Evolutionary conservation across 1,140 invertebrate genomes (phyloP).

Genomic region (Chironomus tepperi): DNA sequence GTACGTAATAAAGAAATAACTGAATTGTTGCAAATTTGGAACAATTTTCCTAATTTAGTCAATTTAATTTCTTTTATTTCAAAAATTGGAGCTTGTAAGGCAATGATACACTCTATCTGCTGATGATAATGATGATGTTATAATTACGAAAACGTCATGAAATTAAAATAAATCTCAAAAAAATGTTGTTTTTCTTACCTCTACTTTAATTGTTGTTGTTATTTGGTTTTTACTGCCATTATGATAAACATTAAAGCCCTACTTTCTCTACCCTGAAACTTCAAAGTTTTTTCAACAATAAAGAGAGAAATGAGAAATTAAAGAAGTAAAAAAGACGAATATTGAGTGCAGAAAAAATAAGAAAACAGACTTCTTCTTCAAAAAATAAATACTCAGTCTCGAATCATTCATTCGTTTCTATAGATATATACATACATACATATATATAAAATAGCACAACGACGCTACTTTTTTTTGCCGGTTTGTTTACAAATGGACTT

Average conservation of each 20-base stretch:
- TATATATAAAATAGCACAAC: not conserved
- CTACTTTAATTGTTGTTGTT: too few species aligned
- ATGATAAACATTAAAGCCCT: slow-evolving; percentile 8
- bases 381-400: not conserved
- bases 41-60: too few species aligned
- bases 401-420: not conserved
- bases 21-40: too few species aligned
- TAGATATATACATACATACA: not conserved
- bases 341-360: slow-evolving; percentile 14
- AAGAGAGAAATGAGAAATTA: not conserved
- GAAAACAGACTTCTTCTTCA: slow-evolving; percentile 12
- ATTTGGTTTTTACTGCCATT: not conserved
- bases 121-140: too few species aligned
- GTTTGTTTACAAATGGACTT: slow-evolving; percentile 13
- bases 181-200: too few species aligned
- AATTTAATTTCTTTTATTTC: too few species aligned
- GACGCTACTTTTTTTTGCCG: not conserved
- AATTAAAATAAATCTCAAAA: too few species aligned
- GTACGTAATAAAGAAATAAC: too few species aligned
- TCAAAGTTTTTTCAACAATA: not conserved
- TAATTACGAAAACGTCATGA: too few species aligned
- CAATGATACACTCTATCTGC: too few species aligned
- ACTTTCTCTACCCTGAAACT: slow-evolving; percentile 3
- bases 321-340: not conserved
- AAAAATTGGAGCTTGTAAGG: too few species aligned